Conservation (phyloP, 1,140 invertebrate species). For the Pseudomyrmex pallidus region DNA sequence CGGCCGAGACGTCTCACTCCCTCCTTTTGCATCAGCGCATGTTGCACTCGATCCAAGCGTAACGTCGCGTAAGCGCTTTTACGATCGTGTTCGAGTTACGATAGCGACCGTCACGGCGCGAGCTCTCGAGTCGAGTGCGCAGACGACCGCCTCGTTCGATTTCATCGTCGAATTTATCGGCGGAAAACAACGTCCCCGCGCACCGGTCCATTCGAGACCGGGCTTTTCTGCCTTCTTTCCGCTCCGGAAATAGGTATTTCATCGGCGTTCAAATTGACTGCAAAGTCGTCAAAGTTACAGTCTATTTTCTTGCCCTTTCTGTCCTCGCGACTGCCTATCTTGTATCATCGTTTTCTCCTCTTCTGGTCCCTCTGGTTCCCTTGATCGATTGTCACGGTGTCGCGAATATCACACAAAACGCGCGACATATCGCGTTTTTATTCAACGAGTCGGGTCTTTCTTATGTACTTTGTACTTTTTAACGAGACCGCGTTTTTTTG, state of each 20-base stretch:
- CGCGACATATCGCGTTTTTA: background rate
- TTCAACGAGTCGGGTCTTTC: background rate
- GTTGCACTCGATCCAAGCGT: slow-evolving; percentile 71
- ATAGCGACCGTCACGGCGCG: slow-evolving; percentile 66
- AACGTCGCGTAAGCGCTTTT: slow-evolving; percentile 77
- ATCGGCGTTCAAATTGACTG: slow-evolving; percentile 73
- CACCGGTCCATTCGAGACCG: background rate
- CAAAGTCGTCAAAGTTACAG: slow-evolving; percentile 70
- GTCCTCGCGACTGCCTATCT: background rate
- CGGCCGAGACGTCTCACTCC: slow-evolving; percentile 44
- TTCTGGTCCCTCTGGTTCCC: background rate
- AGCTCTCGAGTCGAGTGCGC: slow-evolving; percentile 49
- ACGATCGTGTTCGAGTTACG: slow-evolving; percentile 73
- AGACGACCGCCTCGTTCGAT: slow-evolving; percentile 69
- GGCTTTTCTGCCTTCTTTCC: slow-evolving; percentile 47
- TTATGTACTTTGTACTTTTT: slow-evolving; percentile 19
- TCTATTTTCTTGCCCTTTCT: slow-evolving; percentile 61
- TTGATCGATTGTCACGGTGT: slow-evolving; percentile 26
- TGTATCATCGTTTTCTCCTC: background rate
- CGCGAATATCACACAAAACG: background rate
- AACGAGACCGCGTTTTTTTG: slow-evolving; percentile 9
- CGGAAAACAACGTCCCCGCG: slow-evolving; percentile 68
- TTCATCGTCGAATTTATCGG: slow-evolving; percentile 74
- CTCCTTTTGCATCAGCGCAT: slow-evolving; percentile 68
- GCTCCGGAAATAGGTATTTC: slow-evolving; percentile 72